A percentile compares a stretch with the other conserved stretches of the same genome.
Conservation (phyloP, 2,797 vertebrate species). For the Eremophila alpestris region DNA sequence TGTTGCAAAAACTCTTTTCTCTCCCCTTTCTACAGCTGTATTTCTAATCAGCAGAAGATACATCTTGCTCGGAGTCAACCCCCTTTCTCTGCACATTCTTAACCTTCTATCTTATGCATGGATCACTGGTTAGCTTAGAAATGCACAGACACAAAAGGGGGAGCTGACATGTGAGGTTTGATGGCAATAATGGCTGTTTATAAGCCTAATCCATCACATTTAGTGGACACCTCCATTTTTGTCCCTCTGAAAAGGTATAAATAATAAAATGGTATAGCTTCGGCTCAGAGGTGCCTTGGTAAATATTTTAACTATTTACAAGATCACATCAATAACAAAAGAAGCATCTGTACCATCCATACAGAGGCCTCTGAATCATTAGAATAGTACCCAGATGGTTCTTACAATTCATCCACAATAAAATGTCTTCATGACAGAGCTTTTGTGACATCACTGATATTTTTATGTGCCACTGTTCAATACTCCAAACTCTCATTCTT, state of each 20-base stretch:
- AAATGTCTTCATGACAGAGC: slow-evolving; percentile 61
- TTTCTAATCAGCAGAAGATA: slow-evolving; percentile 94
- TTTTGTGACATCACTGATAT: slow-evolving; percentile 62
- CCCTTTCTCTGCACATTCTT: slow-evolving; percentile 91
- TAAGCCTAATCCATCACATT: slow-evolving; percentile 99
- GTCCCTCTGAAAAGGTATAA: slow-evolving; percentile 98
- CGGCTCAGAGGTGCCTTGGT: slow-evolving; percentile 84
- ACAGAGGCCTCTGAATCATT: slow-evolving; percentile 75
- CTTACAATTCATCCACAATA: slow-evolving; percentile 81
- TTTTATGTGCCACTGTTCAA: slow-evolving; percentile 48
- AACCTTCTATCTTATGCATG: slow-evolving; percentile 95
- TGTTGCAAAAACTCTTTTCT: slow-evolving; percentile 67
- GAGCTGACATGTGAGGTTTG: slow-evolving; percentile 95
- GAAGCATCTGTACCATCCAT: slow-evolving; percentile 92
- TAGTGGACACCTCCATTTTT: slow-evolving; percentile 99
- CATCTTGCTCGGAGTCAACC: slow-evolving; percentile 91
- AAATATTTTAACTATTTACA: slow-evolving; percentile 99
- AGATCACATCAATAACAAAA: slow-evolving; percentile 93
- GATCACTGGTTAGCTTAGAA: slow-evolving; percentile 99
- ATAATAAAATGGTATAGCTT: slow-evolving; percentile 91
- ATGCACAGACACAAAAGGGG: slow-evolving; percentile 94
- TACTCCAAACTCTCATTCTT: slow-evolving; percentile 6
- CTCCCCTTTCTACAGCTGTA: slow-evolving; percentile 89
- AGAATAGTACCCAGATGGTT: slow-evolving; percentile 92
- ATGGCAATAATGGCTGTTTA: slow-evolving; percentile 99